Percentiles rank a stretch among this genome's conserved stretches.
These are phyloP conservation scores for Aurelia sp. DNA, from an alignment of 30 jellyfish, hydroid and myxozoan genomes.

Conservation along the genomic window DNA sequence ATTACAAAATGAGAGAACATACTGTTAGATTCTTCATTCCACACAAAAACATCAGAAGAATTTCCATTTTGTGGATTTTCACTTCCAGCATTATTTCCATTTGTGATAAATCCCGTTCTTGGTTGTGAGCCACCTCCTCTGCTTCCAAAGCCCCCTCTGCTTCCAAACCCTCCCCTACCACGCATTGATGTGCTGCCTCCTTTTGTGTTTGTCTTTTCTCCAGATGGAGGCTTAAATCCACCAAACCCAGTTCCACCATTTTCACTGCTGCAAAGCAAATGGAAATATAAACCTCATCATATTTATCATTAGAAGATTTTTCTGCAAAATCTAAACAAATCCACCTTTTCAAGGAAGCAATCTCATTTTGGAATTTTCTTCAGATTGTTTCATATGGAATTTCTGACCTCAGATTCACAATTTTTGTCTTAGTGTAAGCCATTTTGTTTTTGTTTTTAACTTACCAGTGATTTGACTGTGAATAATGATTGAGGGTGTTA, in stretches of 20 bases:
- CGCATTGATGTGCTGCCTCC: neutral
- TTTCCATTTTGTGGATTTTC: slow-evolving; percentile 1
- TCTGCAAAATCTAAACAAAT: too few relatives aligned
- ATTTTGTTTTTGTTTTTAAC: too few relatives aligned
- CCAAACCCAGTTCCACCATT: slow-evolving; percentile 25
- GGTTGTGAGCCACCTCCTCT: neutral
- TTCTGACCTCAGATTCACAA: too few relatives aligned
- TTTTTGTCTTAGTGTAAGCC: too few relatives aligned
- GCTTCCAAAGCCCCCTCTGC: slow-evolving; percentile 26
- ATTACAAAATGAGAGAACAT: neutral
- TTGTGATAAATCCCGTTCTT: neutral
- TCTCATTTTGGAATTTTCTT: too few relatives aligned
- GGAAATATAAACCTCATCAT: neutral
- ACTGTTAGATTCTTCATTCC: neutral
- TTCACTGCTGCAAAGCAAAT: slow-evolving; percentile 21
- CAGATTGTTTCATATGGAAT: too few relatives aligned
- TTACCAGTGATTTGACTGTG: too few relatives aligned
- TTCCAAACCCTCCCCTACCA: slow-evolving; percentile 40
- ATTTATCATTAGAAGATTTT: too few relatives aligned
- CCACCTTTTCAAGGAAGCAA: too few relatives aligned
- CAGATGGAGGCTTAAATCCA: slow-evolving; percentile 38
- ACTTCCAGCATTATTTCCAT: neutral
- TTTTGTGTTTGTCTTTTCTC: neutral
- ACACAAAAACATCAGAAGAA: neutral
- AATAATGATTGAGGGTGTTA: too few relatives aligned